Conservation (phyloP, 2,888 invertebrate species). For the Galeruca laticollis region DNA sequence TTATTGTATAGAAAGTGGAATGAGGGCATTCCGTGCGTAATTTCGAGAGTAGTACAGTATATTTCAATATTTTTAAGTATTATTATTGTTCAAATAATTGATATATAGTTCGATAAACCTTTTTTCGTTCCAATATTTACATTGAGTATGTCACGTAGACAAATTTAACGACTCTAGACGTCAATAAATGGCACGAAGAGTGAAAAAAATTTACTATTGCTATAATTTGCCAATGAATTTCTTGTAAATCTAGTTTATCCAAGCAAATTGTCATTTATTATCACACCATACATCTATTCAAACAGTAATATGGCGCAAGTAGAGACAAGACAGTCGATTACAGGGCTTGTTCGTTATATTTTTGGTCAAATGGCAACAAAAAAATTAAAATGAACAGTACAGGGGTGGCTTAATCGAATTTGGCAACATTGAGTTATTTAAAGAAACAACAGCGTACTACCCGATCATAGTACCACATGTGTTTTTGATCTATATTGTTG, state of each 20-base stretch:
- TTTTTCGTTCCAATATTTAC: background rate
- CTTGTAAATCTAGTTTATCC: conserved; percentile 22
- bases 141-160: conserved; percentile 15
- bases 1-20: too few species aligned
- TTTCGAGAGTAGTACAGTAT: too few species aligned
- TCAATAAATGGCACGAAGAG: conserved; percentile 1
- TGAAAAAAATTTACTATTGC: conserved; percentile 25
- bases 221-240: conserved; percentile 30
- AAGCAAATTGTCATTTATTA: conserved; percentile 19
- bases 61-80: too few species aligned
- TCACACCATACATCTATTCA: background rate
- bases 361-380: background rate
- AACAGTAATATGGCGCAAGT: background rate
- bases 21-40: too few species aligned
- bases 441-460: too few species aligned
- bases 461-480: too few species aligned
- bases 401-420: too few species aligned
- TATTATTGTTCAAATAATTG: too few species aligned
- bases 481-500: too few species aligned
- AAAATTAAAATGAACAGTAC: too few species aligned
- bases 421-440: too few species aligned
- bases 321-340: background rate
- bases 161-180: conserved; percentile 15
- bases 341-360: background rate
- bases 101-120: background rate